Conservation (phyloP, 2,797 vertebrate genomes). For the Rousettus madagascariensis region DNA sequence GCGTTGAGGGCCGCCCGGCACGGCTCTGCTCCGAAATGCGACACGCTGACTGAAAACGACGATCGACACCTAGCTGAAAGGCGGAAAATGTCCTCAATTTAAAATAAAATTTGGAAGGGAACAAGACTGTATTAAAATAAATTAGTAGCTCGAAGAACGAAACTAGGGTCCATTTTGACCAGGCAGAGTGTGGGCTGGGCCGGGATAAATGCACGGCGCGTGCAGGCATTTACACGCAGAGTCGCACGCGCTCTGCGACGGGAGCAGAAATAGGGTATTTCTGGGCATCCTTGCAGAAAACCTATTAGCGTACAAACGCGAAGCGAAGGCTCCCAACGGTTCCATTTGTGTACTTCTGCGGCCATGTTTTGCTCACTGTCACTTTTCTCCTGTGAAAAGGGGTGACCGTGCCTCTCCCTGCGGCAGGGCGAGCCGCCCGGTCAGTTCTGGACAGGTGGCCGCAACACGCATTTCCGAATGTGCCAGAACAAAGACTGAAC, state of each 20-base stretch:
- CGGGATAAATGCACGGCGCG: not conserved
- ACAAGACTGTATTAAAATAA: not conserved
- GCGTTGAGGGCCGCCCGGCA: accelerated
- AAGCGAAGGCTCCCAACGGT: not conserved
- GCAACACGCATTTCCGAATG: constrained; percentile 5
- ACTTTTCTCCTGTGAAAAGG: constrained; percentile 31
- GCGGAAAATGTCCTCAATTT: not conserved
- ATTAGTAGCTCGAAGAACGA: not conserved
- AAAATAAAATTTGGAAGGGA: not conserved
- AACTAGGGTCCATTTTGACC: not conserved
- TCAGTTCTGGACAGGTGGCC: constrained; percentile 56
- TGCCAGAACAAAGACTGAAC: constrained; percentile 52
- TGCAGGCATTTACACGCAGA: not conserved
- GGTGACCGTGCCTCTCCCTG: constrained; percentile 22
- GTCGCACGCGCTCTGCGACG: accelerated
- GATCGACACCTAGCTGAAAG: not conserved
- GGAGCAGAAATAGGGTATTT: not conserved
- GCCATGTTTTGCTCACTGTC: not conserved
- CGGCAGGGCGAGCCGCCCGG: not conserved
- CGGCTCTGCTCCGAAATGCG: not conserved
- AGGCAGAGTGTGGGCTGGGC: not conserved
- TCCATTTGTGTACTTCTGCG: not conserved
- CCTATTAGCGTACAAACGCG: not conserved
- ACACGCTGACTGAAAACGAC: not conserved
- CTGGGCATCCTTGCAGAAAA: constrained; percentile 42